Base-by-base conservation (phyloP, 2,888 invertebrate species). In the Tuberolachnus salignus region DNA sequence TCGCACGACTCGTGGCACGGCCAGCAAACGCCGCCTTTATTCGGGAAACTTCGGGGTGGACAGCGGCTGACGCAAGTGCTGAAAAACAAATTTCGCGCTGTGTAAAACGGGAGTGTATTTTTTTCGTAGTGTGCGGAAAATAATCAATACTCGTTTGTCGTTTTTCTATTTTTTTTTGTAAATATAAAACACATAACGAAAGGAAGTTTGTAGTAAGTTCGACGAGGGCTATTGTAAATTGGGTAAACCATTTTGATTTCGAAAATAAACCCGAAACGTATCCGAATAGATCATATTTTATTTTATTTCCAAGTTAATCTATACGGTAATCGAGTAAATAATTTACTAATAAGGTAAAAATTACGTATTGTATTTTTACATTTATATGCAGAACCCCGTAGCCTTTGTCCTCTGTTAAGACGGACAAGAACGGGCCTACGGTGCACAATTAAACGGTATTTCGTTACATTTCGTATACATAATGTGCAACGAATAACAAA, bases 1-100 rank as follows among this genome's bases (percentile, higher is more conserved):
- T 93, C 92, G 84, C 95, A 96, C 16, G 94, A 93, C 84, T 94
- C 93, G 84, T 95, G 94, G 83, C 95, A 96, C 0, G 92, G 92
- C 89, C 92, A 92, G 84, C 95, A 95, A 26, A 91, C 90, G 61
- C 91, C 92, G 59, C 91, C 92, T 83, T 92, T 91, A 84, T 93
- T 93, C 0, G 92, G 91, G 83, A 91, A 95, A 84, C 93, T 94
- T 83, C 94, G 89, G 16, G 93, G 93, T 10, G 94, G 94, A 84
- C 95, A 95, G 69, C 91, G 89, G 82, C 92, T 92, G 3, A 94
- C 92, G 85, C 95, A 95, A 26, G 92, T 91, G 84, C 94, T 94
- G 86, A 4, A 87, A 34, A 85, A 80, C 49, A 11, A 44, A 8
- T 34, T 57, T 10, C 19, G 49, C 21, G 6, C 34, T 34, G 34